Percentiles rank a stretch among this genome's conserved stretches.
Conservation (phyloP, 2,113 vertebrate genomes). For the Barbus barbus region DNA sequence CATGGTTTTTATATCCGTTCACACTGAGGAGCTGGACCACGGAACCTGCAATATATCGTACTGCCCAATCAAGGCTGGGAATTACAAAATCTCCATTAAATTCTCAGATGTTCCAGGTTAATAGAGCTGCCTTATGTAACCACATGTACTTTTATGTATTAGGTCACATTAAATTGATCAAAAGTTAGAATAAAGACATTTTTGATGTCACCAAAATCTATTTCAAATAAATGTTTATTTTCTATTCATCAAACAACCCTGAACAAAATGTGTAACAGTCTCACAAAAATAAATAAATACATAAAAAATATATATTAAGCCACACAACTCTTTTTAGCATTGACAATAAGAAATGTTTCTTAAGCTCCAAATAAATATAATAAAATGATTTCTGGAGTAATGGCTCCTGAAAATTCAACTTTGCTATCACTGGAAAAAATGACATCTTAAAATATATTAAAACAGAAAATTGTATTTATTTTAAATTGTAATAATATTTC, state of each 20-base stretch:
- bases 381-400: background rate
- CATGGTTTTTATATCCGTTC: conserved; percentile 63
- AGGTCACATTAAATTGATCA: background rate
- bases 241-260: too few relatives aligned
- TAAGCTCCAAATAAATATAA: too few relatives aligned
- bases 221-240: too few relatives aligned
- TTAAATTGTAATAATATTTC: too few relatives aligned
- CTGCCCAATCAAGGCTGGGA: conserved; percentile 72
- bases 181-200: too few relatives aligned
- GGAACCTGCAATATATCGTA: conserved; percentile 83
- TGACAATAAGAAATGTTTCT: background rate
- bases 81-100: conserved; percentile 84
- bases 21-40: conserved; percentile 83
- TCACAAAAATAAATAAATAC: too few relatives aligned
- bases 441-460: background rate
- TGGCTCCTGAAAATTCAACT: background rate
- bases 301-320: background rate
- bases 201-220: too few relatives aligned
- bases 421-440: background rate
- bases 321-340: background rate
- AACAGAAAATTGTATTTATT: background rate
- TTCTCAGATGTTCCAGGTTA: conserved; percentile 84
- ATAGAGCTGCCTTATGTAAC: background rate
- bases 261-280: too few relatives aligned
- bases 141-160: background rate